Evolutionary conservation across 2,888 invertebrate species (phyloP).

Genomic region (Orthosia incerta): DNA sequence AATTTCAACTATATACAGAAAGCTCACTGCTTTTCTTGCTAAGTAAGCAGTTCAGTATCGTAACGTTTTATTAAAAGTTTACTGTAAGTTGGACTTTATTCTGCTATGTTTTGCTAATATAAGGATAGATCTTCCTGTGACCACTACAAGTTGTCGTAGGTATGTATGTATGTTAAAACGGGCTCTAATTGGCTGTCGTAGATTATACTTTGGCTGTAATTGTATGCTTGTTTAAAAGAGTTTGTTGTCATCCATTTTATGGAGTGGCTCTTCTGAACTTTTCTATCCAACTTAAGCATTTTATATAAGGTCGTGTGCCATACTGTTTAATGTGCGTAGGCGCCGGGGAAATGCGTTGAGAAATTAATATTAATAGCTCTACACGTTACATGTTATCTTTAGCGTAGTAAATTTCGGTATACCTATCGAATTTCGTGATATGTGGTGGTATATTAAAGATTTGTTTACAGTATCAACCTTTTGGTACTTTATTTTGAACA

Average conservation of each 20-base stretch:
- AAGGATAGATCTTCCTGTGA: not conserved
- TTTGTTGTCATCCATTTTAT: not conserved
- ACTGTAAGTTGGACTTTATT: not conserved
- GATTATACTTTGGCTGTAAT: not conserved
- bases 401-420: conserved; percentile 57
- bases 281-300: conserved; percentile 15
- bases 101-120: not conserved
- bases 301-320: conserved; percentile 63
- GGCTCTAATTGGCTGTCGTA: too few relatives aligned
- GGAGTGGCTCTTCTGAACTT: conserved; percentile 45
- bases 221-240: not conserved
- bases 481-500: conserved; percentile 36
- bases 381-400: conserved; percentile 58
- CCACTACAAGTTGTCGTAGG: not conserved
- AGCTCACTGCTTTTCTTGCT: not conserved
- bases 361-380: conserved; percentile 66
- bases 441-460: conserved; percentile 51
- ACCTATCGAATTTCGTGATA: conserved; percentile 61
- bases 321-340: conserved; percentile 61
- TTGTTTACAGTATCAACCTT: conserved; percentile 40
- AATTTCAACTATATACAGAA: not conserved
- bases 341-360: conserved; percentile 63
- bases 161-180: too few relatives aligned
- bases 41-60: not conserved
- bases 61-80: not conserved